Evolutionary conservation across 2,797 vertebrate genomes (phyloP), one percentile per base, ranked within the genome.

Genomic region (Arnoldichthys spilopterus): DNA sequence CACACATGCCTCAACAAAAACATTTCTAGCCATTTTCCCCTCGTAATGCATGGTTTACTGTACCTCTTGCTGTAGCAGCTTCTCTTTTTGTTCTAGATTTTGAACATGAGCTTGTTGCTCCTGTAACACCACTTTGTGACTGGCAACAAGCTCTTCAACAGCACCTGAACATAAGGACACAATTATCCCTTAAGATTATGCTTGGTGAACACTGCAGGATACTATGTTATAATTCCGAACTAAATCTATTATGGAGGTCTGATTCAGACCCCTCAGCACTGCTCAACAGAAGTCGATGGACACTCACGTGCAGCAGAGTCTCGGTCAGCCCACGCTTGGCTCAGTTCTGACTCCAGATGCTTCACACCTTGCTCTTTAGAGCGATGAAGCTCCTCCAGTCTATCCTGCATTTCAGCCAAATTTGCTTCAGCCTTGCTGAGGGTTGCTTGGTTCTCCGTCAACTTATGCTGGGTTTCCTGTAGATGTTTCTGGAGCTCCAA

Each of bases 251-350:
- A 34, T 32, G 6, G 12, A 45, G 12, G 43, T 47, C 15, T 13
- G 43, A 47, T 47, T 47, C 13, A 47, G 43, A 47, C 43, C 43
- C 11, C 43, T 47, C 43, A 47, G 43, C 43, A 47, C 3, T 47
- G 45, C 4, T 54, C 6, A 51, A n/a, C 9, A 4, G 40, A 13
- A 59, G 13, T 18, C 74, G 13, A 91, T 93, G 90, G 84, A 95
- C 95, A 91, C 95, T 93, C 86, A 97, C 96, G 61, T 82, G 93
- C 91, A 51, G 89, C 90, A 28, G 91, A 85, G 15, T 91, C 90
- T 72, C 94, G 93, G 88, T 95, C 94, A 26, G 89, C 68, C 83
- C 84, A 92, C 72, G 95, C 90, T 78, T 87, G 90, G 37, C 85
- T 90, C 82, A 96, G 78, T 58, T 96, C 92, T 51, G 85, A 84